A percentile compares a stretch with the other conserved stretches of the same genome.
Evolutionary conservation across 92 coral and sea anemone genomes (phyloP).

Genomic region (Porites rus): DNA sequence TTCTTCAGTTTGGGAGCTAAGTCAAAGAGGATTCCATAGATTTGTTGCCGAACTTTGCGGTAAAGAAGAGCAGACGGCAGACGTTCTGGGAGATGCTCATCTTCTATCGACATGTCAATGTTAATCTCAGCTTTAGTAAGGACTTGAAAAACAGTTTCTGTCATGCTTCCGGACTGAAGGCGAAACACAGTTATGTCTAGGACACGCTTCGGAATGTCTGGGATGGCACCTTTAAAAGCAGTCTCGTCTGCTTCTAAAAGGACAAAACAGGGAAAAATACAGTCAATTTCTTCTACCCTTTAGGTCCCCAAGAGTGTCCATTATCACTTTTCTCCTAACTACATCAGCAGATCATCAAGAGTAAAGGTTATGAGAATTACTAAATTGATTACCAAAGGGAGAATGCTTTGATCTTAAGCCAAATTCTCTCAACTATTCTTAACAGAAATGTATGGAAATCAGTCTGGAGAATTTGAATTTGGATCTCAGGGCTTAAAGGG

Average conservation of each 20-base stretch:
- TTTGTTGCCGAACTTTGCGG: conserved; percentile 91
- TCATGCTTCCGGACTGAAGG: conserved; percentile 92
- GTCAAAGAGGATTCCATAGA: conserved; percentile 94
- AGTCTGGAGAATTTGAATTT: no score
- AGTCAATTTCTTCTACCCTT: background rate
- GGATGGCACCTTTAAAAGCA: conserved; percentile 53
- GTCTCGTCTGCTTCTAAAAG: conserved; percentile 31
- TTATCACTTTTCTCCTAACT: no score
- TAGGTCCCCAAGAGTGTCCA: no score
- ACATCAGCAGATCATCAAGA: no score
- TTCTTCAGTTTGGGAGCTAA: conserved; percentile 74
- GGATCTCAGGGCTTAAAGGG: no score
- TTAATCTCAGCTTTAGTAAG: conserved; percentile 91
- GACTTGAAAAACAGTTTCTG: conserved; percentile 84
- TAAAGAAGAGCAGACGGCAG: conserved; percentile 84
- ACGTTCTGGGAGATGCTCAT: conserved; percentile 81
- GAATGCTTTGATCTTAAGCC: no score
- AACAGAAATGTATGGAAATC: no score
- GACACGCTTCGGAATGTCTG: conserved; percentile 82
- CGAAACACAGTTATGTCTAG: conserved; percentile 82
- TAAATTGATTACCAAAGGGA: no score
- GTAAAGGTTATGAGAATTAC: no score
- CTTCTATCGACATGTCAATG: conserved; percentile 85
- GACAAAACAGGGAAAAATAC: background rate
- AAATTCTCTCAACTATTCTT: no score